Conservation (phyloP, 2,888 invertebrate species). For the Drosophila pseudotalamancana region DNA sequence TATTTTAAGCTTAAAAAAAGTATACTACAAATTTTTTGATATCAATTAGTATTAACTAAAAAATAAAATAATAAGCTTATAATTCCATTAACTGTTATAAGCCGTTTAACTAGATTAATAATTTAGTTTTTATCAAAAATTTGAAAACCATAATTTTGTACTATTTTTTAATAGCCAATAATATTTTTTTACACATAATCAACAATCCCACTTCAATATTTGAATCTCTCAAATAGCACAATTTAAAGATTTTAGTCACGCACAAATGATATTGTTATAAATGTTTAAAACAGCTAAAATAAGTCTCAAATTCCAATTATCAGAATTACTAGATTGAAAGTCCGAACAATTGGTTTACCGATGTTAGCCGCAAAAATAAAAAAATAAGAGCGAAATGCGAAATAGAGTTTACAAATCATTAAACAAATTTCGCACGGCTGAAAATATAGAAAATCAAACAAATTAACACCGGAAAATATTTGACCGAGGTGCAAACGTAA, state of each 20-base stretch:
- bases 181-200: no score
- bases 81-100: no score
- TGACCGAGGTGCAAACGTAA: constrained; percentile 57
- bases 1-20: no score
- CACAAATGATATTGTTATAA: constrained; percentile 1
- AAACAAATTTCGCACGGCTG: constrained; percentile 41
- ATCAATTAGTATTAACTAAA: no score
- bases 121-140: no score
- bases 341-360: constrained; percentile 13
- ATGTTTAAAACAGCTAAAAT: background rate
- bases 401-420: constrained; percentile 58
- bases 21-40: no score
- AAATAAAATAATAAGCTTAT: no score
- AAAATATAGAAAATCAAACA: constrained; percentile 16
- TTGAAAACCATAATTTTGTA: no score
- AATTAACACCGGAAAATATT: constrained; percentile 22
- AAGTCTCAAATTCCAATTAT: constrained; percentile 13
- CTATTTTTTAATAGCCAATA: no score
- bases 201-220: no score
- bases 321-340: background rate
- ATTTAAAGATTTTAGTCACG: background rate
- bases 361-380: background rate
- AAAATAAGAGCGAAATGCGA: constrained; percentile 14
- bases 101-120: no score
- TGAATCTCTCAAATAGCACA: background rate